Conservation (phyloP, 1,140 invertebrate species). For the Pseudomyrmex cubaensis region DNA sequence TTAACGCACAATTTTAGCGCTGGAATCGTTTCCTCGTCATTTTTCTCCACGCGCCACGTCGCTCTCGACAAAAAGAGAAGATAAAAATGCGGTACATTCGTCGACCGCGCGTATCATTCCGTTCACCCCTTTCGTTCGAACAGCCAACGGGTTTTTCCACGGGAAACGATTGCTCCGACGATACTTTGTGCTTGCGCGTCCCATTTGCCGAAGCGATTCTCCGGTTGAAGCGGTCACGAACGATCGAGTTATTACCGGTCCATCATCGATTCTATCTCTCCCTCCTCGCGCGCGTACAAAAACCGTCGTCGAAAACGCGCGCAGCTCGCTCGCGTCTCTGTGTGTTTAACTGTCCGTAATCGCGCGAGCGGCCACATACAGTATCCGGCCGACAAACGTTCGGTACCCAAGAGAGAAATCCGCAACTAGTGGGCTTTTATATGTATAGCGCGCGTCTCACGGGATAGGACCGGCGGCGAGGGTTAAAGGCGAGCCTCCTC, state of each 20-base stretch:
- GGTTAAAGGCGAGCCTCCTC: conserved; percentile 37
- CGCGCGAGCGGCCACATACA: conserved; percentile 47
- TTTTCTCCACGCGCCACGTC: neutral
- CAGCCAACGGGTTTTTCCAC: conserved; percentile 44
- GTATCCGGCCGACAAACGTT: conserved; percentile 26
- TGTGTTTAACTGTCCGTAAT: conserved; percentile 45
- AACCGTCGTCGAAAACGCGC: conserved; percentile 1
- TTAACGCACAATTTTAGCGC: conserved; percentile 4
- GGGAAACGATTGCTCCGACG: conserved; percentile 45
- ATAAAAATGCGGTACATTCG: conserved; percentile 15
- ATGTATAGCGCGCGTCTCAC: conserved; percentile 47
- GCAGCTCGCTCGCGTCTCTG: conserved; percentile 47
- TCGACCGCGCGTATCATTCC: neutral
- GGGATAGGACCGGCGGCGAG: conserved; percentile 42
- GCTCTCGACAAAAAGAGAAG: conserved; percentile 1
- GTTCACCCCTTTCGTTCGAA: conserved; percentile 8
- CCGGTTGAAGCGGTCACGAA: conserved; percentile 45
- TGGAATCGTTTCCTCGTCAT: too few relatives aligned
- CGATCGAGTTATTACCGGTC: conserved; percentile 51
- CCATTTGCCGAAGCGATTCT: conserved; percentile 38
- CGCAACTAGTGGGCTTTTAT: conserved; percentile 33
- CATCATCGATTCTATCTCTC: conserved; percentile 51
- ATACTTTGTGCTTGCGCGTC: conserved; percentile 53
- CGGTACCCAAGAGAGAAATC: conserved; percentile 12
- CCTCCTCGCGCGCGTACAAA: neutral